Evolutionary conservation across 2,888 invertebrate species (phyloP).

Genomic region (Mesoligia furuncula): DNA sequence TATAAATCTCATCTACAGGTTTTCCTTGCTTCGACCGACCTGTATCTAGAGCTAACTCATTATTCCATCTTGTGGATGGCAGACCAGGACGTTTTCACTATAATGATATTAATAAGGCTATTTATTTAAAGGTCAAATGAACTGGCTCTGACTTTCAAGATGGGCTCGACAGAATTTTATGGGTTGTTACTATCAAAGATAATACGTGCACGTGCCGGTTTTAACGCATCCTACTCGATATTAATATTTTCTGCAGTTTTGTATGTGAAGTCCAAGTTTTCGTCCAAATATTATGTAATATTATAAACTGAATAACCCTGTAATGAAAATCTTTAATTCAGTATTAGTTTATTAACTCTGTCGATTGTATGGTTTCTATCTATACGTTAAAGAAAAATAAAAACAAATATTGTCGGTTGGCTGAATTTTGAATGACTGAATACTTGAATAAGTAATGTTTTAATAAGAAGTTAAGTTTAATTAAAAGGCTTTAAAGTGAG

Average conservation of each 20-base stretch:
- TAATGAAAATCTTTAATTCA: not conserved
- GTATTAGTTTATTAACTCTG: not conserved
- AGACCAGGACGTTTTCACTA: conserved; percentile 71
- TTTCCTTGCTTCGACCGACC: not conserved
- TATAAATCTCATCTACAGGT: not conserved
- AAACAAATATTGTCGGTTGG: not conserved
- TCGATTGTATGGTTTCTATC: not conserved
- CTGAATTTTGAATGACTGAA: not conserved
- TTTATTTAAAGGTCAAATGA: conserved; percentile 85
- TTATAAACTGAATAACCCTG: not conserved
- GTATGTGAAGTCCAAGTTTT: conserved; percentile 3
- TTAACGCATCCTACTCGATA: conserved; percentile 47
- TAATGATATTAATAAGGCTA: conserved; percentile 82
- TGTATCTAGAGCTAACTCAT: too few species aligned
- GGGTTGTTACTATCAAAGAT: conserved; percentile 73
- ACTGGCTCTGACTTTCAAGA: conserved; percentile 82
- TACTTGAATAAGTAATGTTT: not conserved
- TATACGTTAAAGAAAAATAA: not conserved
- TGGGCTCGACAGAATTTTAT: conserved; percentile 76
- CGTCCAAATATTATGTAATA: not conserved
- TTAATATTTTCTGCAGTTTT: conserved; percentile 42
- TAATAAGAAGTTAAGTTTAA: not conserved
- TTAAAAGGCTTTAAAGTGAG: not conserved
- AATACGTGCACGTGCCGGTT: conserved; percentile 59
- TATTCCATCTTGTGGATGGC: conserved; percentile 63